Percentiles rank a stretch among this genome's conserved stretches.
These are phyloP conservation scores for Calephelis perditalis DNA, from an alignment of 2,888 invertebrate species.

Conservation along the genomic window DNA sequence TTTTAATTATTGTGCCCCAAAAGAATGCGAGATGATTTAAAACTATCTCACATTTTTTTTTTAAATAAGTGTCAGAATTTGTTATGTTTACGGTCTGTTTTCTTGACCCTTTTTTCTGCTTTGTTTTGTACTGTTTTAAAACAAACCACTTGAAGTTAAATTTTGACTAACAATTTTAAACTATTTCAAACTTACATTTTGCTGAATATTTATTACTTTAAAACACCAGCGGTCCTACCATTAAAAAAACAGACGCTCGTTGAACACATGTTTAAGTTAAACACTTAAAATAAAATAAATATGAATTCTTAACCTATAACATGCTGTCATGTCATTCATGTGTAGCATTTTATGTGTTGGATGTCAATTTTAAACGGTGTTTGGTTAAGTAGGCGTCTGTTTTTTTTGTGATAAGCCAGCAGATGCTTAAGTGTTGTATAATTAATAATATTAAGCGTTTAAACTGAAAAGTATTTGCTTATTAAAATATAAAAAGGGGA, in stretches of 20 bases:
- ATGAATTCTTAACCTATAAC: too few species aligned
- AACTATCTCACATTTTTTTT: too few species aligned
- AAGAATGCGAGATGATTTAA: too few species aligned
- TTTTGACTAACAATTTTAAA: background rate
- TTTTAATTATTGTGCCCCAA: too few species aligned
- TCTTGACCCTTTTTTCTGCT: background rate
- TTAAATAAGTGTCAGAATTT: background rate
- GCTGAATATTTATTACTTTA: background rate
- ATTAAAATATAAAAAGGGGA: background rate
- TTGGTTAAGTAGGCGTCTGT: too few species aligned
- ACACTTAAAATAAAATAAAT: too few species aligned
- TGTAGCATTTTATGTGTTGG: too few species aligned
- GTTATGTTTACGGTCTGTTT: background rate
- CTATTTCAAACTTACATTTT: background rate
- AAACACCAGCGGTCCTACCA: background rate
- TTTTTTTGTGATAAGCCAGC: too few species aligned
- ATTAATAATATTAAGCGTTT: constrained; percentile 7
- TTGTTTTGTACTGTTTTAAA: constrained; percentile 3
- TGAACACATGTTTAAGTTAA: too few species aligned
- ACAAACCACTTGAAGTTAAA: background rate
- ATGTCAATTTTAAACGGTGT: too few species aligned
- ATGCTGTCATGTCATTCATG: too few species aligned
- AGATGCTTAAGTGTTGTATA: background rate
- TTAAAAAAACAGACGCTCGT: too few species aligned
- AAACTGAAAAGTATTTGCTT: background rate